Evolutionary conservation across 2,113 vertebrate species (phyloP).

Genomic region (Salvelinus namaycush): DNA sequence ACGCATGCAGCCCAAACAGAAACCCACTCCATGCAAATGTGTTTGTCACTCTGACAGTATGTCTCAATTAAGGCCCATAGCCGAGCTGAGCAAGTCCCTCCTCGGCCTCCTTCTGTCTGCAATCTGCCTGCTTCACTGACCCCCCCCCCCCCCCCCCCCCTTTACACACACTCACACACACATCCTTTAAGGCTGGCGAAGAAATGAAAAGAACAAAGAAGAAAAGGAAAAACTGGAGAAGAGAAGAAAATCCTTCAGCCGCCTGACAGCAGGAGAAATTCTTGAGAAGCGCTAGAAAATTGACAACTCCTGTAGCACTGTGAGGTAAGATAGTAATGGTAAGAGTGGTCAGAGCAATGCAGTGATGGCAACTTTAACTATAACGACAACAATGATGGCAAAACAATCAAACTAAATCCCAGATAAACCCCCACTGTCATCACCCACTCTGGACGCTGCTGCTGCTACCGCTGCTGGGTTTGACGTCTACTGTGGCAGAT

Average conservation of each 20-base stretch:
- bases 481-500: constrained; percentile 21
- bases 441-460: constrained; percentile 18
- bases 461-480: constrained; percentile 10
- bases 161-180: constrained; percentile 66
- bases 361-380: constrained; percentile 26
- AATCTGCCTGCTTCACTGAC: constrained; percentile 82
- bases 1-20: constrained; percentile 77
- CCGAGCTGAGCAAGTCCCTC: constrained; percentile 74
- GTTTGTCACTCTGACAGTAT: constrained; percentile 97
- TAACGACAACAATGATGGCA: constrained; percentile 63
- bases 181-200: constrained; percentile 44
- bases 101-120: constrained; percentile 67
- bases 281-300: constrained; percentile 43
- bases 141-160: constrained; percentile 52
- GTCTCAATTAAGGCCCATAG: constrained; percentile 93
- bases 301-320: constrained; percentile 55
- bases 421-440: constrained; percentile 28
- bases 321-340: constrained; percentile 47
- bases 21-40: constrained; percentile 96
- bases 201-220: constrained; percentile 48
- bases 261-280: constrained; percentile 37
- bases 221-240: constrained; percentile 53
- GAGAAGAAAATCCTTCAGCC: constrained; percentile 44
- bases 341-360: constrained; percentile 39
- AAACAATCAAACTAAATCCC: constrained; percentile 52